Evolutionary conservation across 2,888 invertebrate species (phyloP).

Genomic region (Ormia ochracea): DNA sequence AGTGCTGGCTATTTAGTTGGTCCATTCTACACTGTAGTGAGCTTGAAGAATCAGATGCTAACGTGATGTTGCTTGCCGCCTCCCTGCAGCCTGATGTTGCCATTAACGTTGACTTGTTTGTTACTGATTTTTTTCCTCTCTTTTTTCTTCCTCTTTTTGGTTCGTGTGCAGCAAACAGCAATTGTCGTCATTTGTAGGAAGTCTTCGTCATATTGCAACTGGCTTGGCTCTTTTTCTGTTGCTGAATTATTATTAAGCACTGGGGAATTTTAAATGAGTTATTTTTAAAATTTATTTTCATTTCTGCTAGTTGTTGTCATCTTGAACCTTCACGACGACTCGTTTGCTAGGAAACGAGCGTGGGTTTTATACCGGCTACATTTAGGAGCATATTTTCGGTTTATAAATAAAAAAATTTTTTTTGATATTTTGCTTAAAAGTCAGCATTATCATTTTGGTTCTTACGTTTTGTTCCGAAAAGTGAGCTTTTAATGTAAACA

Average conservation of each 20-base stretch:
- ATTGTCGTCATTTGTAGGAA: slow-evolving; percentile 34
- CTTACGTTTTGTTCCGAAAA: neutral
- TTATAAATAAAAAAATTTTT: neutral
- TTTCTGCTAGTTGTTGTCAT: slow-evolving; percentile 23
- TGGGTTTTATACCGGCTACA: slow-evolving; percentile 48
- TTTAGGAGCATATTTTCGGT: slow-evolving; percentile 7
- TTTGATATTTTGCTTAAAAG: neutral
- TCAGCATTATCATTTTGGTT: slow-evolving; percentile 6
- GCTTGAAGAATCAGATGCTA: slow-evolving; percentile 14
- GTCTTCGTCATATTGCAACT: slow-evolving; percentile 29
- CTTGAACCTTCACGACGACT: neutral
- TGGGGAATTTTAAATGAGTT: slow-evolving; percentile 63
- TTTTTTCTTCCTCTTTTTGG: neutral
- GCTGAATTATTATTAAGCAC: slow-evolving; percentile 53
- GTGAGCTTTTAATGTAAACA: slow-evolving; percentile 57
- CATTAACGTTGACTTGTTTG: slow-evolving; percentile 27
- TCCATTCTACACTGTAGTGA: slow-evolving; percentile 4
- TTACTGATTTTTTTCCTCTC: neutral
- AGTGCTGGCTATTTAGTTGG: slow-evolving; percentile 11
- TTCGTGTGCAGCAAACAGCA: neutral
- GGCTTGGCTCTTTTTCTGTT: slow-evolving; percentile 1
- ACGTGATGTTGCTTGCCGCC: neutral
- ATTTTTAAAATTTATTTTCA: slow-evolving; percentile 46
- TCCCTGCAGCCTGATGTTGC: slow-evolving; percentile 7
- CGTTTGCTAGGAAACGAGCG: slow-evolving; percentile 32